phyloP scores from a whole-genome alignment of 2,888 invertebrate species.

The Drosophila demipolita region DNA sequence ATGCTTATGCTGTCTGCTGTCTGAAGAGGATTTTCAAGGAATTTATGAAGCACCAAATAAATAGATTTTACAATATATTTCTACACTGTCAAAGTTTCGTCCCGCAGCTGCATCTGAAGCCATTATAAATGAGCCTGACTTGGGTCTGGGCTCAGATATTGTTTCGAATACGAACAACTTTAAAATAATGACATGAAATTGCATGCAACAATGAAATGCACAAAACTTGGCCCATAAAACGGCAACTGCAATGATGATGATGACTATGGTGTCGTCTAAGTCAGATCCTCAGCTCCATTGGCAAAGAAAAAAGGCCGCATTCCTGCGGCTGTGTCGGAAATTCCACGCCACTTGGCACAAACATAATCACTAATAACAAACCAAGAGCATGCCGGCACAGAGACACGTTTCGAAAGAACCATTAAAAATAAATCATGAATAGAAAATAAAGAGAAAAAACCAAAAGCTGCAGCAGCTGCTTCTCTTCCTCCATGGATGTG shows the following conservation, averaged over 20 bases:
- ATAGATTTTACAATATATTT: conserved; percentile 33
- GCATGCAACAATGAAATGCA: conserved; percentile 13
- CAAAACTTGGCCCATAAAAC: conserved; percentile 43
- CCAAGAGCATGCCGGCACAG: conserved; percentile 33
- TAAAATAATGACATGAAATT: conserved; percentile 39
- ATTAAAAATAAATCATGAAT: conserved; percentile 68
- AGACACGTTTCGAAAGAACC: conserved; percentile 53
- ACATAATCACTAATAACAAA: conserved; percentile 66
- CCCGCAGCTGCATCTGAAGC: conserved; percentile 13
- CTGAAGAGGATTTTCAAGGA: conserved; percentile 45
- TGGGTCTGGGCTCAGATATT: background rate
- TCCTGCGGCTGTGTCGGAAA: conserved; percentile 52
- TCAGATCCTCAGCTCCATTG: conserved; percentile 8
- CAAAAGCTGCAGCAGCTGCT: conserved; percentile 48
- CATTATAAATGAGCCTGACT: conserved; percentile 3
- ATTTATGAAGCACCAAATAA: conserved; percentile 31
- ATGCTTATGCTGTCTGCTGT: conserved; percentile 34
- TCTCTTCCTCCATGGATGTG: conserved; percentile 37
- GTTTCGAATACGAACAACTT: conserved; percentile 16
- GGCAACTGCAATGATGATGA: conserved; percentile 24
- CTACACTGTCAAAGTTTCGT: conserved; percentile 18
- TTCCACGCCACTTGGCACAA: conserved; percentile 44
- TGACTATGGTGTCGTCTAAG: conserved; percentile 15
- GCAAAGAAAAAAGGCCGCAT: conserved; percentile 25
- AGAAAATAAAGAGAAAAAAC: conserved; percentile 41